Evolutionary conservation across 2,888 invertebrate genomes (phyloP), one percentile per base, ranked within the genome.

Genomic region (Drosophila monieri): DNA sequence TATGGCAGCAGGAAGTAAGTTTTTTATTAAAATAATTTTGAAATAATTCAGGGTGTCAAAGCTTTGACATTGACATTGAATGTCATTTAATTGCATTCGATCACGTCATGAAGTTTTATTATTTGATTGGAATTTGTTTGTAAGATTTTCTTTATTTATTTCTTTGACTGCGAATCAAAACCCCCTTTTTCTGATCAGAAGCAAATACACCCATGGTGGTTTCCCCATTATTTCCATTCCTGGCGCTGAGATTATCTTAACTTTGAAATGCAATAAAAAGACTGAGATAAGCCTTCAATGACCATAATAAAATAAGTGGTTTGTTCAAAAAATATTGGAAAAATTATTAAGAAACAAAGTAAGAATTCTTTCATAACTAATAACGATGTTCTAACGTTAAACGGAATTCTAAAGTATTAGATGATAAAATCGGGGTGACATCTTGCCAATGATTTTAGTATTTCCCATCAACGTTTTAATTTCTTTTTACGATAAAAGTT

Each of bases 161-260:
- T 23, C 21, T 23, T 23, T 5, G 4, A 23, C 21, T 23, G 3
- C 4, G 5, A 5, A 23, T 23, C 4, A 23, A 27, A 9, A 1
- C 2, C 6, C 14, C n/a, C 5, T 3, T 8, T 1, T 8, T 15
- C 25, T 10, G 1, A n/a, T 52, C 10, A 25, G 5, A 14, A 35
- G 43, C 18, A 14, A 23, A 35, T n/a, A 21, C 37, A 48, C 15
- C 53, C 62, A 46, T 37, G 62, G 44, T 6, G 30, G 21, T 32
- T n/a, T n/a, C 10, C 6, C 18, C 47, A n/a, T 32, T 15, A 8
- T 3, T 3, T 35, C 32, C 30, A 23, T 46, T 23, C 23, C 44
- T 65, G 70, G 58, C 71, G 66, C 35, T 23, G 23, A 65, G 85
- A 78, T 80, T 59, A 80, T 84, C 84, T 65, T 41, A 56, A 39